Base-by-base conservation (phyloP, 2,888 invertebrate genomes). In the Sericinus montela region DNA sequence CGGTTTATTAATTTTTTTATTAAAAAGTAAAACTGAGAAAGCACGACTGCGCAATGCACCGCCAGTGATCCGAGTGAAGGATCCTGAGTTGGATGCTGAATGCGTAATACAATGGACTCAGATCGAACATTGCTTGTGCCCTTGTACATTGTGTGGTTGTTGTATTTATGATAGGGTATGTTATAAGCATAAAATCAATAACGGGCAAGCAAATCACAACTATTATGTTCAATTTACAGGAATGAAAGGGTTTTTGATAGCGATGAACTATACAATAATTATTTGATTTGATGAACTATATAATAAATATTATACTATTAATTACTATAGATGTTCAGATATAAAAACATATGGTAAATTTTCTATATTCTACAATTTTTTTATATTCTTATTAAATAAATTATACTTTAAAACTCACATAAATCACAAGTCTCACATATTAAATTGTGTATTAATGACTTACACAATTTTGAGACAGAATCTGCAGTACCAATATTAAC, bases 21-120 rank as follows among this genome's bases (percentile, higher is more conserved):
- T 53, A 52, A 61, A 69, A 70, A 73, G 65, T 16, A 9, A 35
- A 40, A 61, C 65, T 63, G 51, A 65, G 61, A 69, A 62, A 68
- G 73, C 72, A 83, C 85, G 67, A 78, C 85, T 79, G 82, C 70
- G 70, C 83, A 72, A 66, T 67, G 57, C 79, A 72, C 60, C 61
- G 61, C 69, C 68, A 69, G 62, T 62, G 63, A 68, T 63, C 66
- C 69, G 74, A 87, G 84, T 87, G 87, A 83, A 76, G 73, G 69
- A 70, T 49, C n/a, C 68, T 58, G 62, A 59, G 62, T 65, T 54
- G 64, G 77, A 69, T 60, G 66, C 74, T 67, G 76, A 67, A 69
- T 61, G 58, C 58, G 64, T 60, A 63, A 67, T 67, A 86, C 84
- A 86, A 86, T 81, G 63, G 84, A 71, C 69, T 69, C 65, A 62